Evolutionary conservation across 2,888 invertebrate genomes (phyloP).

Genomic region (Ceratothoa steindachneri): DNA sequence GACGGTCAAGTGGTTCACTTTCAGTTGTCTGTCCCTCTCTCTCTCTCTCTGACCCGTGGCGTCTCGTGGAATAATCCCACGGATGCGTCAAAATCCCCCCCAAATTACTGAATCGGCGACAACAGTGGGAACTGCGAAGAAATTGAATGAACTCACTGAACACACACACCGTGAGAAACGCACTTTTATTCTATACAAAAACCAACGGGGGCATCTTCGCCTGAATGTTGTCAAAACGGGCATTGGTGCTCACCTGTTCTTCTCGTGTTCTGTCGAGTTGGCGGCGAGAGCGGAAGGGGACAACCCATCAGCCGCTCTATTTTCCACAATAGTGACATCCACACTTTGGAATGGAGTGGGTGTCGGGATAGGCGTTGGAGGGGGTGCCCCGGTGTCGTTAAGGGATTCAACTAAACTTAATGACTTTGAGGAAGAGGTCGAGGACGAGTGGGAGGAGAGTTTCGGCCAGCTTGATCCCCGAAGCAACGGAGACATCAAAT

Average conservation of each 20-base stretch:
- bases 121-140: too few species aligned
- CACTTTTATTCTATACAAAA: too few species aligned
- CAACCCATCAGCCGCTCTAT: not conserved
- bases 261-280: not conserved
- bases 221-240: too few species aligned
- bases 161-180: too few species aligned
- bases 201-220: too few species aligned
- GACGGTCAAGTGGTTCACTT: too few species aligned
- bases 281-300: not conserved
- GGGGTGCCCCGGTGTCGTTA: constrained; percentile 37
- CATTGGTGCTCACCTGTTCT: not conserved
- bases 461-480: constrained; percentile 44
- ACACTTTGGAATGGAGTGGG: constrained; percentile 39
- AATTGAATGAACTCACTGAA: too few species aligned
- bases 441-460: constrained; percentile 49
- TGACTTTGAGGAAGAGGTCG: constrained; percentile 52
- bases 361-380: constrained; percentile 41
- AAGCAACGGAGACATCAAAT: constrained; percentile 50
- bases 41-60: too few species aligned
- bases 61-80: too few species aligned
- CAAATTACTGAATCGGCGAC: too few species aligned
- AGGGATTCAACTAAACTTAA: constrained; percentile 50
- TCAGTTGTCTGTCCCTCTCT: too few species aligned
- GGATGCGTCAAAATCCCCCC: too few species aligned
- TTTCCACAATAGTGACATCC: constrained; percentile 12